Percentiles rank a stretch among this genome's conserved stretches.
phyloP scores from a whole-genome alignment of 2,888 invertebrate species.

The Phalera bucephala region DNA sequence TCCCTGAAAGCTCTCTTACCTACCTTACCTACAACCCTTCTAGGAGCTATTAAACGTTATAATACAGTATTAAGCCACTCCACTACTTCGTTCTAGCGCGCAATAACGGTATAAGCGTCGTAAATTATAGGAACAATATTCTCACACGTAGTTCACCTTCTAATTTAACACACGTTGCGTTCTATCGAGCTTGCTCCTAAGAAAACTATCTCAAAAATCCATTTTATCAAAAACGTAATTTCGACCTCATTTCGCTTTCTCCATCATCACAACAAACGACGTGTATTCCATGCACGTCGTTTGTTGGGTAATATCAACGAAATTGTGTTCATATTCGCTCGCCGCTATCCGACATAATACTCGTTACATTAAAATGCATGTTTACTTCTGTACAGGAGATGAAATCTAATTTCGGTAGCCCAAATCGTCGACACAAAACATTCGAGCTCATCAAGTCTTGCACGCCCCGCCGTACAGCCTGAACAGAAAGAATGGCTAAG shows the following conservation, averaged over 20 bases:
- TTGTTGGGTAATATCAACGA: constrained; percentile 18
- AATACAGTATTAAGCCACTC: constrained; percentile 28
- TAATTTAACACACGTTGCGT: constrained; percentile 20
- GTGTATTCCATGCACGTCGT: constrained; percentile 9
- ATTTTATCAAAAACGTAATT: constrained; percentile 22
- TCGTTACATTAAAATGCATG: constrained; percentile 32
- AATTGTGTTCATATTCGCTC: constrained; percentile 16
- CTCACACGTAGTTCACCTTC: constrained; percentile 31
- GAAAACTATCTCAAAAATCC: constrained; percentile 22
- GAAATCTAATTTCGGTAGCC: constrained; percentile 32
- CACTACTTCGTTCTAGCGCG: constrained; percentile 24
- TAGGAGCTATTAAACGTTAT: constrained; percentile 31
- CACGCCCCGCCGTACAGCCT: constrained; percentile 28
- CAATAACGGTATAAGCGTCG: constrained; percentile 28
- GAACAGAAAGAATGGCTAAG: constrained; percentile 60
- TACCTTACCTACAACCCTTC: constrained; percentile 11
- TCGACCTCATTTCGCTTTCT: constrained; percentile 23
- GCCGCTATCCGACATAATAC: constrained; percentile 12
- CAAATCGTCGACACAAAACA: constrained; percentile 32
- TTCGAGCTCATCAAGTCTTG: constrained; percentile 12
- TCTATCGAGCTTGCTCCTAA: constrained; percentile 6
- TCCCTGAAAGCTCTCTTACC: constrained; percentile 15
- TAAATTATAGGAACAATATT: constrained; percentile 41
- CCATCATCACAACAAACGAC: constrained; percentile 5
- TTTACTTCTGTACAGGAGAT: constrained; percentile 14